Percentiles rank a stretch among this genome's conserved stretches.
Evolutionary conservation across 2,888 invertebrate genomes (phyloP).

Genomic region (Stenolophus ochropezus): DNA sequence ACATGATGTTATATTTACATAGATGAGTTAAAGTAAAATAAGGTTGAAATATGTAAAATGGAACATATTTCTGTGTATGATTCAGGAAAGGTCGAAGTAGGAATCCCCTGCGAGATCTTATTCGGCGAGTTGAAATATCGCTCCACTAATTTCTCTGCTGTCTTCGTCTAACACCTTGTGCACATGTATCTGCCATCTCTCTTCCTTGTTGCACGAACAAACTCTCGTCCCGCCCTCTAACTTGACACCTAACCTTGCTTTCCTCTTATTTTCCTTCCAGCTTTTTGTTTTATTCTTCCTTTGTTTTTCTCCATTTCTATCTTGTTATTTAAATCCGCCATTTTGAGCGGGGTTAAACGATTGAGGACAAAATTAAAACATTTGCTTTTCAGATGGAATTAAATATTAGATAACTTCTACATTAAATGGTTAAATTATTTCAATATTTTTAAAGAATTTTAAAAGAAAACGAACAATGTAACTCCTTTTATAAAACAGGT

Average conservation of each 20-base stretch:
- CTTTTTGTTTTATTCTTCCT: slow-evolving; percentile 35
- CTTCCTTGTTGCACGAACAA: slow-evolving; percentile 37
- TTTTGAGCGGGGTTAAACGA: slow-evolving; percentile 13
- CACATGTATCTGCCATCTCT: background rate
- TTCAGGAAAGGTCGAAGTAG: background rate
- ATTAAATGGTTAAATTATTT: no score
- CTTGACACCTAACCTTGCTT: slow-evolving; percentile 34
- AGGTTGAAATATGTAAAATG: background rate
- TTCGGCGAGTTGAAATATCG: slow-evolving; percentile 54
- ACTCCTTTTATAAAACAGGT: no score
- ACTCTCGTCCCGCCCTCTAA: slow-evolving; percentile 12
- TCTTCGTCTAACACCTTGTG: slow-evolving; percentile 1
- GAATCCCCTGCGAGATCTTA: slow-evolving; percentile 39
- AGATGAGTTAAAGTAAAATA: no score
- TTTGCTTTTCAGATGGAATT: background rate
- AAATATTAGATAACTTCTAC: background rate
- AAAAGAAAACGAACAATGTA: no score
- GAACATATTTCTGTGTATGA: background rate
- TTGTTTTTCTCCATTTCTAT: slow-evolving; percentile 31
- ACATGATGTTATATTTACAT: no score
- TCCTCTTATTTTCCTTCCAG: slow-evolving; percentile 30
- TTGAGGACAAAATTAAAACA: background rate
- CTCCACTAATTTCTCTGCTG: slow-evolving; percentile 41
- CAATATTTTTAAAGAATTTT: no score
- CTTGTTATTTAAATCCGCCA: slow-evolving; percentile 32